Evolutionary conservation across 2,888 invertebrate species (phyloP), one percentile per base, ranked within the genome.

Genomic region (Petrophora chlorosata): DNA sequence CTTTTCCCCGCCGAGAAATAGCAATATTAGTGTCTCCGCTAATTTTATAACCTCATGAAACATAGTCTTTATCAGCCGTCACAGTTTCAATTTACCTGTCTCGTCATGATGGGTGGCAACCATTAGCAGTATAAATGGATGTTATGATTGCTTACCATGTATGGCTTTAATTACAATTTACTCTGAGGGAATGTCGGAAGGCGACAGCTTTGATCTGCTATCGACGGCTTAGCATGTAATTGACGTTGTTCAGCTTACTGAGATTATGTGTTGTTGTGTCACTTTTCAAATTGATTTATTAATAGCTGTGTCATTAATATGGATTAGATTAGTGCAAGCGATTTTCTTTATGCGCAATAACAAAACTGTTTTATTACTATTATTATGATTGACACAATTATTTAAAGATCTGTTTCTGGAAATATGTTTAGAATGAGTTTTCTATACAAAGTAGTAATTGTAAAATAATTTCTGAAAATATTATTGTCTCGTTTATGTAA

Each of bases 41-140:
- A 35, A 25, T 39, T 34, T 10, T 16, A 34, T 40, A 26, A 28
- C 39, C 33, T 41, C 22, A 39, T 28, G 43, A 35, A 35, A 46
- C 9, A 12, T 35, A 12, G 25, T 30, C 39, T 13, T 17, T 38
- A 49, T 38, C 32, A 42, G 36, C 50, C 40, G 56, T 56, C 55
- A 49, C 25, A 41, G 19, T 54, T 59, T 60, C 58, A 63, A 65
- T 65, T 65, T 62, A 53, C 60, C 54, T 63, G 65, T 59, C 61
- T 51, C 17, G 4, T 34, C 38, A 35, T 50, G 53, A 65, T 63
- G 56, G 60, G 49, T 50, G 49, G 58, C 57, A 48, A 61, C 61
- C 70, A 70, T 70, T 70, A 67, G 63, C 59, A 23, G 62, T 61
- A 70, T 70, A 66, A 64, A 66, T 67, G 59, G 61, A 65, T 61